Evolutionary conservation across 2,797 vertebrate genomes (phyloP), one percentile per base, ranked within the genome.

Genomic region (Coracias cyanogaster): DNA sequence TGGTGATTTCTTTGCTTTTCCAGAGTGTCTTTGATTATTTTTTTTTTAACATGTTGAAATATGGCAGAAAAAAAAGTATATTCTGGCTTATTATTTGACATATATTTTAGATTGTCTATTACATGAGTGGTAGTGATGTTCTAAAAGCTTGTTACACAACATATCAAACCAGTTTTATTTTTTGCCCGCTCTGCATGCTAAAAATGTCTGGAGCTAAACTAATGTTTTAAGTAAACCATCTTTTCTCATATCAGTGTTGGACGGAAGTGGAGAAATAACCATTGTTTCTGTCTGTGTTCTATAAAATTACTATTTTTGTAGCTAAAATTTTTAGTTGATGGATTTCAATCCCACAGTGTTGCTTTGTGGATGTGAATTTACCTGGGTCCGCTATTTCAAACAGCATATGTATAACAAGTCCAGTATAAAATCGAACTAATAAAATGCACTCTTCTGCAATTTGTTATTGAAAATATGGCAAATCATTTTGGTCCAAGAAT

Each of bases 361-460:
- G 66, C 76, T 95, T 91, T 90, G 70, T 94, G 84, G 87, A 93
- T 97, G 80, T 89, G 82, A 90, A 90, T 95, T 90, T 81, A 57
- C 55, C 51, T 89, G 82, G 93, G 98, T 98, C 97, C 90, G 24
- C 86, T 93, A 97, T 98, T 98, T 98, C 97, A 97, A 96, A 89
- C 74, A 71, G 87, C 90, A 70, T 33, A 29, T 94, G 71, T 95
- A 80, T 96, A 97, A 94, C 51, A 74, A 93, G 78, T 94, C 83
- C 67, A 80, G 70, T 91, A 52, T 92, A 55, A 90, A 74, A 88
- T 90, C 62, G 83, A 95, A 93, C 39, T 33, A 96, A 86, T 93
- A 94, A 93, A 93, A 88, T 74, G 12, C 58, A 79, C 46, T 91
- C 57, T 87, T 86, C 74, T 72, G 71, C 73, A 65, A 19, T 92